A percentile compares a stretch with the other conserved stretches of the same genome.
These are phyloP conservation scores for Tiphia femorata DNA, from an alignment of 2,888 invertebrate genomes.

Conservation along the genomic window DNA sequence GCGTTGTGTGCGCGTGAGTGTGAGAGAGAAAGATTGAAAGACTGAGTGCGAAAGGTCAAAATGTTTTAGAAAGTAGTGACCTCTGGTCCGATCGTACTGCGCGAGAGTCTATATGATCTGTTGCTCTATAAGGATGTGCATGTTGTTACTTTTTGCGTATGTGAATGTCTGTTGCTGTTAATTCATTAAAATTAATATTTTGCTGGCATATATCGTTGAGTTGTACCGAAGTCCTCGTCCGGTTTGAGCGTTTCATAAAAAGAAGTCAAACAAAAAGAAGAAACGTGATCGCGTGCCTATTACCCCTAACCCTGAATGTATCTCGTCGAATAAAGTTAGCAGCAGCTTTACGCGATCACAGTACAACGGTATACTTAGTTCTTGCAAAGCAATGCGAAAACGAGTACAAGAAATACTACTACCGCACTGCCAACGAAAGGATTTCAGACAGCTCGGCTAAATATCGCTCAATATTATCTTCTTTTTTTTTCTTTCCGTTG, in stretches of 20 bases:
- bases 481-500: too few species aligned
- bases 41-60: constrained; percentile 3
- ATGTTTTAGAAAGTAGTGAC: constrained; percentile 24
- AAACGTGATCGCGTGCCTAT: too few species aligned
- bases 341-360: too few species aligned
- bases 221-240: constrained; percentile 50
- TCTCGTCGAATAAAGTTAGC: too few species aligned
- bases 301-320: too few species aligned
- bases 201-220: constrained; percentile 56
- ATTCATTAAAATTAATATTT: constrained; percentile 61
- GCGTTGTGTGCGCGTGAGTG: background rate
- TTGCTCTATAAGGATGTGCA: constrained; percentile 33
- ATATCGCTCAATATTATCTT: too few species aligned
- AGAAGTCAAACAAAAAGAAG: too few species aligned
- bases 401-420: background rate
- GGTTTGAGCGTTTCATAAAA: too few species aligned
- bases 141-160: constrained; percentile 46
- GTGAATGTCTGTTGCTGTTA: constrained; percentile 61
- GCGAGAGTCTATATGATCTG: constrained; percentile 36
- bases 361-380: too few species aligned
- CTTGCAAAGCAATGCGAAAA: background rate
- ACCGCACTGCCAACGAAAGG: background rate
- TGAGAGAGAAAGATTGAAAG: background rate
- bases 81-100: constrained; percentile 41
- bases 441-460: too few species aligned